A percentile compares a stretch with the other conserved stretches of the same genome.
Evolutionary conservation across 2,113 vertebrate genomes (phyloP).

Genomic region (Pitta sordida): DNA sequence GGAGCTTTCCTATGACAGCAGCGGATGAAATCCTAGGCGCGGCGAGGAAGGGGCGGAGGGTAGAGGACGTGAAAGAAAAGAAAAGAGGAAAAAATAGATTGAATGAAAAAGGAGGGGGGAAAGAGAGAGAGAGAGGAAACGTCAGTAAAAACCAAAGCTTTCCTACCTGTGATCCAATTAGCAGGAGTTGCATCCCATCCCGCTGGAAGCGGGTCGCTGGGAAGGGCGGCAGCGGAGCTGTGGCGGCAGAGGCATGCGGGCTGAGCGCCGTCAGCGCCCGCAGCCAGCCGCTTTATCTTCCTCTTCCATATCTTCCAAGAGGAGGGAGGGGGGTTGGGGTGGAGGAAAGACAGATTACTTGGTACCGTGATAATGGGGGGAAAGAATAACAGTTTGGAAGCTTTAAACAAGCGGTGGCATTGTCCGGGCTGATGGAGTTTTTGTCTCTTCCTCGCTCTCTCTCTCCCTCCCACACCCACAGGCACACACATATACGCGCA

Average conservation of each 20-base stretch:
- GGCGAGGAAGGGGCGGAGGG: background rate
- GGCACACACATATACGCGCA: background rate
- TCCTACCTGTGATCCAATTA: conserved; percentile 67
- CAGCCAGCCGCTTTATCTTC: conserved; percentile 35
- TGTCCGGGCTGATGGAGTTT: conserved; percentile 13
- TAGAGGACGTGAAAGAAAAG: background rate
- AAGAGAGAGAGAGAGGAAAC: background rate
- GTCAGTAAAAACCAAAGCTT: background rate
- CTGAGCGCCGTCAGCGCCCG: conserved; percentile 38
- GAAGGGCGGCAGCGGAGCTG: background rate
- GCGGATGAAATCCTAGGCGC: background rate
- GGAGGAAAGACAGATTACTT: conserved; percentile 36
- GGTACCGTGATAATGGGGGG: background rate
- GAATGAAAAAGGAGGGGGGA: background rate
- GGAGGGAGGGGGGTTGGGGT: background rate
- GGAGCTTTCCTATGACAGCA: background rate
- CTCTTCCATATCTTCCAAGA: conserved; percentile 69
- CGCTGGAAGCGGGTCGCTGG: background rate
- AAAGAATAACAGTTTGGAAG: background rate
- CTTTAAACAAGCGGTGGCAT: background rate
- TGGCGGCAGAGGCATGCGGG: background rate
- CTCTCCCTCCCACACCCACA: background rate
- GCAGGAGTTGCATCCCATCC: conserved; percentile 23
- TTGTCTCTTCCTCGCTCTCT: background rate
- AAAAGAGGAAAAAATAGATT: background rate